These are phyloP conservation scores for Beris morrisii DNA, from an alignment of 2,888 invertebrate species.

Conservation along the genomic window DNA sequence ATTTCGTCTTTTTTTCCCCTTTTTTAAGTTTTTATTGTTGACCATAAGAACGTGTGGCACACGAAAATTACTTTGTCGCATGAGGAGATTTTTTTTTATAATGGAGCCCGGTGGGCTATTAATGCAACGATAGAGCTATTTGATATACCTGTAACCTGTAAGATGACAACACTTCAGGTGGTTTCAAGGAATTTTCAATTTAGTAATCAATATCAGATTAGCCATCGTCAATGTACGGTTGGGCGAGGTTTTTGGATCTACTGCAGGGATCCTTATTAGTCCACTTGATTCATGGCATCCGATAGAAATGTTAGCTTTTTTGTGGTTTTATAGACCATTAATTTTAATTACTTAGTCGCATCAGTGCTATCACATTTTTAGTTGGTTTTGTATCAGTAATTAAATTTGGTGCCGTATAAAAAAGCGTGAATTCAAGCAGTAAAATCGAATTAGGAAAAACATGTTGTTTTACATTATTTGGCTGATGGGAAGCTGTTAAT, in stretches of 20 bases:
- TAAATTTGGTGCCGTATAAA: constrained; percentile 9
- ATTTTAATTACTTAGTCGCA: constrained; percentile 22
- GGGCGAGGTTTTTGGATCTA: background rate
- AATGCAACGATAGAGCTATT: constrained; percentile 11
- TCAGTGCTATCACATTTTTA: constrained; percentile 17
- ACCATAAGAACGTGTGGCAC: constrained; percentile 7
- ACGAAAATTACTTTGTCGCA: constrained; percentile 7
- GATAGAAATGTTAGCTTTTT: background rate
- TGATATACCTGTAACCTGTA: background rate
- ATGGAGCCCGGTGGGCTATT: constrained; percentile 8
- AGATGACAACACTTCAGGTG: constrained; percentile 24
- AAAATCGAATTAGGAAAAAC: constrained; percentile 19
- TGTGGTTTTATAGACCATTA: constrained; percentile 14
- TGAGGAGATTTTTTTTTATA: background rate
- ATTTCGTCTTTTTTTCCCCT: background rate
- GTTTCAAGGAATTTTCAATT: constrained; percentile 13
- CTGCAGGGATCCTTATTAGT: background rate
- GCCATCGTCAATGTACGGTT: background rate
- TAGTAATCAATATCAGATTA: background rate
- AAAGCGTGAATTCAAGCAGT: constrained; percentile 13
- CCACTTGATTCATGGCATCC: too few relatives aligned
- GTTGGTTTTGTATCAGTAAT: constrained; percentile 7
- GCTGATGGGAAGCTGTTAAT: constrained; percentile 14
- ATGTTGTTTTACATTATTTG: constrained; percentile 15
- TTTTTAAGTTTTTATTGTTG: background rate